Evolutionary conservation across 1,140 invertebrate genomes (phyloP).

Genomic region (Cyclina sinensis): DNA sequence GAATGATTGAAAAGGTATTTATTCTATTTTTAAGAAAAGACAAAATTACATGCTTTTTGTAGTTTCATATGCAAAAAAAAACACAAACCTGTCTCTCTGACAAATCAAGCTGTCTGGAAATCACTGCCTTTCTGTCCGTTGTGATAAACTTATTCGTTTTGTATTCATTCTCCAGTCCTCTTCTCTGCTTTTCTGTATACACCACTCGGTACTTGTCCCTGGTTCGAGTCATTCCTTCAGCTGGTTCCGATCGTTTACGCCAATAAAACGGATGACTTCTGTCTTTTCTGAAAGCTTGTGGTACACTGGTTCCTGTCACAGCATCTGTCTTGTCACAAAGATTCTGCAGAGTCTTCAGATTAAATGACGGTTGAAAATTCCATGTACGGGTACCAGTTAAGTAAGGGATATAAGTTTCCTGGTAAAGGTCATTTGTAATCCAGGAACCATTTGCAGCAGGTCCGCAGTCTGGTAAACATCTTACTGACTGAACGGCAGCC

Average conservation of each 20-base stretch:
- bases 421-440: not conserved
- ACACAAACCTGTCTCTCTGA: slow-evolving; percentile 52
- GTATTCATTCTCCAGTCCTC: slow-evolving; percentile 20
- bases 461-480: not conserved
- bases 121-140: not conserved
- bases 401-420: not conserved
- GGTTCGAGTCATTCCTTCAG: slow-evolving; percentile 33
- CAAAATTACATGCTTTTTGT: no score
- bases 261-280: slow-evolving; percentile 43
- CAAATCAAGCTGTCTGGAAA: slow-evolving; percentile 28
- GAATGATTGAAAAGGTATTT: no score
- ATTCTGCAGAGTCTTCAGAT: not conserved
- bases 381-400: not conserved
- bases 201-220: slow-evolving; percentile 58
- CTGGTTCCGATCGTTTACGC: slow-evolving; percentile 6
- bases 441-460: not conserved
- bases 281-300: not conserved
- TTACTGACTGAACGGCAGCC: not conserved
- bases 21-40: no score
- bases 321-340: not conserved
- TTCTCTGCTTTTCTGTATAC: slow-evolving; percentile 54
- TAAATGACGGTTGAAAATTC: not conserved
- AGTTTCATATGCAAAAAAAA: not conserved
- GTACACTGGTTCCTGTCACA: not conserved
- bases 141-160: slow-evolving; percentile 44